Conservation (phyloP, 2,113 vertebrate species). For the Shinisaurus crocodilurus region DNA sequence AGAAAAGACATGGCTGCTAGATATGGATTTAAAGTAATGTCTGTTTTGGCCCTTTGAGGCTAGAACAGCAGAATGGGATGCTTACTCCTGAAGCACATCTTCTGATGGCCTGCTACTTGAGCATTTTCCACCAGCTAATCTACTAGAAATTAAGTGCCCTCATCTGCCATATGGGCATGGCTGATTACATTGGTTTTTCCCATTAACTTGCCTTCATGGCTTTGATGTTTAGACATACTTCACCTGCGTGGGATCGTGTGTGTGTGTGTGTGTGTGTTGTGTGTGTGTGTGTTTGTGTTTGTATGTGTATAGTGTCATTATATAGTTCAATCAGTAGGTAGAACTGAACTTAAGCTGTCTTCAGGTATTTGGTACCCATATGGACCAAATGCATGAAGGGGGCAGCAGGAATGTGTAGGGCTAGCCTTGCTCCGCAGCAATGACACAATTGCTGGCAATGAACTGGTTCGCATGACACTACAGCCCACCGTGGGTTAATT, state of each 20-base stretch:
- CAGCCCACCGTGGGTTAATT: too few relatives aligned
- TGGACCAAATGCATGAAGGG: too few relatives aligned
- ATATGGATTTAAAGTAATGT: too few relatives aligned
- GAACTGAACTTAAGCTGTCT: too few relatives aligned
- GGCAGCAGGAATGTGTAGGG: too few relatives aligned
- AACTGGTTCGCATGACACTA: too few relatives aligned
- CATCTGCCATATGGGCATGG: background rate
- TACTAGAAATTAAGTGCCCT: background rate
- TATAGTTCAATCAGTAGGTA: background rate
- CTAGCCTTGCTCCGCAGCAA: too few relatives aligned
- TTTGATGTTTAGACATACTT: background rate
- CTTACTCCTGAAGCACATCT: background rate
- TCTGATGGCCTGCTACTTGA: background rate
- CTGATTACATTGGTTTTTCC: background rate
- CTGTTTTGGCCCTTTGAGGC: background rate
- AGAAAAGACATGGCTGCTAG: too few relatives aligned
- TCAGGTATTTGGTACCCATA: too few relatives aligned
- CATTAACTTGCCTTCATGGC: background rate
- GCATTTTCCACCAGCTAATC: background rate
- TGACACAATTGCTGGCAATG: too few relatives aligned
- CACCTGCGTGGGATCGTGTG: background rate
- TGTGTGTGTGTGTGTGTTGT: too few relatives aligned
- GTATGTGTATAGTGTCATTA: accelerated
- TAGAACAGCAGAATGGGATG: background rate
- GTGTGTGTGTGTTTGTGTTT: too few relatives aligned